These are phyloP conservation scores for Sialis fuliginosa DNA, from an alignment of 2,888 invertebrate species.

Conservation along the genomic window DNA sequence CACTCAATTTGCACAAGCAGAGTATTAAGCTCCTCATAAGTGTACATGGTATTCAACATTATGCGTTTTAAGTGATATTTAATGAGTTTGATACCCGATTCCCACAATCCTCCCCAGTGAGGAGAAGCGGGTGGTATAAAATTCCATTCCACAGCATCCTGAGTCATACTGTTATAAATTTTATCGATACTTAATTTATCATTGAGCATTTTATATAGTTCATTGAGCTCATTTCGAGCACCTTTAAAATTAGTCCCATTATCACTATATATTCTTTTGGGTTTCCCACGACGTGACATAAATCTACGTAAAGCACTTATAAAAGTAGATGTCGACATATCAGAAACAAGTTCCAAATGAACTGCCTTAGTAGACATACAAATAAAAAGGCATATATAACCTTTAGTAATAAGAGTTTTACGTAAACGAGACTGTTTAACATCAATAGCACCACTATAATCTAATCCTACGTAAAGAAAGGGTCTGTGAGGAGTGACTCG, in stretches of 20 bases:
- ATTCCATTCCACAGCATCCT: slow-evolving; percentile 3
- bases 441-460: background rate
- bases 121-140: slow-evolving; percentile 6
- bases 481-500: background rate
- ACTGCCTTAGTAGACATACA: slow-evolving; percentile 5
- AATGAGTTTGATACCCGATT: background rate
- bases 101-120: slow-evolving; percentile 6
- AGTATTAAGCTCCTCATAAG: background rate
- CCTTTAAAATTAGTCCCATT: slow-evolving; percentile 7
- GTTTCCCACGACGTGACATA: slow-evolving; percentile 3
- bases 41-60: slow-evolving; percentile 1
- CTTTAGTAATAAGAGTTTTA: background rate
- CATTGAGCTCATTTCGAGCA: background rate
- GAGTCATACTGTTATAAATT: background rate
- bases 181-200: background rate
- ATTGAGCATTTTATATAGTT: background rate
- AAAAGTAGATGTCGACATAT: background rate
- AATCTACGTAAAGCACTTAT: slow-evolving; percentile 5
- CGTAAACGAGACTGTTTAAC: background rate
- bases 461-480: background rate
- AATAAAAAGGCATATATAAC: slow-evolving; percentile 5
- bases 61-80: background rate
- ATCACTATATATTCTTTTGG: slow-evolving; percentile 2
- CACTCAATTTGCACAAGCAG: slow-evolving; percentile 3
- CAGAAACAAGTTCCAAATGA: slow-evolving; percentile 3